Conservation (phyloP, 1,140 invertebrate species). For the Penaeus chinensis region DNA sequence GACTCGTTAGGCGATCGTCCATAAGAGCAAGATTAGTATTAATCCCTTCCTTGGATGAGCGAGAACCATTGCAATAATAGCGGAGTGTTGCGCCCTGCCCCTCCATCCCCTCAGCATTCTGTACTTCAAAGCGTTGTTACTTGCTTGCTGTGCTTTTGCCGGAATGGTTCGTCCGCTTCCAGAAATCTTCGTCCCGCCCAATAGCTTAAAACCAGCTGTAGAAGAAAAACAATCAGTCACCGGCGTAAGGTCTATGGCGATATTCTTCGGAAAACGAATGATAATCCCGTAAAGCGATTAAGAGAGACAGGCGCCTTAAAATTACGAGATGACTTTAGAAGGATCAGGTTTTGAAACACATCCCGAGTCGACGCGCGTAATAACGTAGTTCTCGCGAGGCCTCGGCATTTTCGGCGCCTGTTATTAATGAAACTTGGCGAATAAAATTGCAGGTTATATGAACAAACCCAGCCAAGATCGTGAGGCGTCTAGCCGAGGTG, state of each 20-base stretch:
- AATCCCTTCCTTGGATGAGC: conserved; percentile 53
- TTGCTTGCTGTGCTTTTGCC: conserved; percentile 59
- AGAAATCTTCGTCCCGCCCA: conserved; percentile 11
- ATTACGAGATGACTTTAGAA: conserved; percentile 18
- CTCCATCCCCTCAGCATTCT: conserved; percentile 55
- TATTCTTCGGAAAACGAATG: too few relatives aligned
- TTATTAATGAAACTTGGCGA: conserved; percentile 42
- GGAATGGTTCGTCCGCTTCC: conserved; percentile 42
- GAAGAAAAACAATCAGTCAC: too few relatives aligned
- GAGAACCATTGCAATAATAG: conserved; percentile 57
- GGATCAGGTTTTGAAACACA: conserved; percentile 47
- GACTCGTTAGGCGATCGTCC: conserved; percentile 38
- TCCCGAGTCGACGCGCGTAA: conserved; percentile 46
- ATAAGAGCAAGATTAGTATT: conserved; percentile 46
- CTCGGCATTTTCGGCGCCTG: conserved; percentile 38
- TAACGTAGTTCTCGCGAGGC: conserved; percentile 42
- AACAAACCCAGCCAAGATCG: conserved; percentile 31
- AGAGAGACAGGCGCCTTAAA: too few relatives aligned
- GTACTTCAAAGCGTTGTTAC: conserved; percentile 61
- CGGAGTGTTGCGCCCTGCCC: conserved; percentile 40
- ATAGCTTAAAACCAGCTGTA: too few relatives aligned
- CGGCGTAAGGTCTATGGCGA: too few relatives aligned
- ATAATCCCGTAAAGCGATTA: too few relatives aligned
- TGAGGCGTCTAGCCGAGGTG: conserved; percentile 8
- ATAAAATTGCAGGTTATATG: conserved; percentile 23